These are phyloP conservation scores for Lepus townsendii DNA, from an alignment of 2,797 vertebrate species.

Conservation along the genomic window DNA sequence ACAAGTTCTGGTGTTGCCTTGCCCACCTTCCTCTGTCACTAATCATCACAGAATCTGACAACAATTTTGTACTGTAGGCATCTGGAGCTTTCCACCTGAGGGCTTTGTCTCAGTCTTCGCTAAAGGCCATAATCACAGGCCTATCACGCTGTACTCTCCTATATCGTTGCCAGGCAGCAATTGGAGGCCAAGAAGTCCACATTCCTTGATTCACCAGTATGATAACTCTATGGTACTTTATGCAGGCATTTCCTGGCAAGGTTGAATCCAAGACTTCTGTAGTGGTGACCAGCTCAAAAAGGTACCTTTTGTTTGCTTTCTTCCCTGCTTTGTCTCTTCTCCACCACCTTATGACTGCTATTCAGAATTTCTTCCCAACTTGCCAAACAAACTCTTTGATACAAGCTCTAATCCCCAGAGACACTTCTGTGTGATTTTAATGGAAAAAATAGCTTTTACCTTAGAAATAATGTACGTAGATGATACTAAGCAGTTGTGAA, in stretches of 20 bases:
- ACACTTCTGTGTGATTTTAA: neutral
- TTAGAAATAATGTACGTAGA: slow-evolving; percentile 33
- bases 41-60: neutral
- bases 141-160: accelerated
- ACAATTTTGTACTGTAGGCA: neutral
- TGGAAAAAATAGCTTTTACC: neutral
- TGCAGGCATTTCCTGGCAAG: neutral
- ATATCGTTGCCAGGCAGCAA: accelerated
- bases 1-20: neutral
- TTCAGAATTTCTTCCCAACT: neutral
- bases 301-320: neutral
- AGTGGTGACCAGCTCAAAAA: neutral
- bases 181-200: neutral
- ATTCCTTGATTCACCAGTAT: neutral
- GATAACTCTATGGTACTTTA: accelerated
- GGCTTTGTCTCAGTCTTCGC: neutral
- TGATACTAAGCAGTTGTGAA: neutral
- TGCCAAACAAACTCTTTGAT: neutral
- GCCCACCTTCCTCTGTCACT: neutral
- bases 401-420: neutral
- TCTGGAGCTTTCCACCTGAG: neutral
- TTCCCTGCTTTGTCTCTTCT: neutral
- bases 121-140: neutral
- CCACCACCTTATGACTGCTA: neutral
- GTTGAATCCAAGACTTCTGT: neutral